Base-by-base conservation (phyloP, 2,888 invertebrate species). In the Blera fallax region DNA sequence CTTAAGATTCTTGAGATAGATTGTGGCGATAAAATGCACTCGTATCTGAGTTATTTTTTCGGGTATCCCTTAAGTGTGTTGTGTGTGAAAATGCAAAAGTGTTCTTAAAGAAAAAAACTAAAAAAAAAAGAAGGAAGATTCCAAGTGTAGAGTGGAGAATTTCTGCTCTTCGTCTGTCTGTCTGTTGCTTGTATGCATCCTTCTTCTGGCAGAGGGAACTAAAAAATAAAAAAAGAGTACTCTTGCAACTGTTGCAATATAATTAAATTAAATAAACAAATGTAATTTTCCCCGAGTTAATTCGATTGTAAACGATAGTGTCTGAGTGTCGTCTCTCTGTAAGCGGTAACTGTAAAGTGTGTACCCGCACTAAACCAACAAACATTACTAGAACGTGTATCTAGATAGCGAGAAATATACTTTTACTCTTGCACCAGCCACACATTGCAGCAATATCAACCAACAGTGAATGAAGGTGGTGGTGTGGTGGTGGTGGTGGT, bases 221-320 rank as follows among this genome's bases (percentile, higher is more conserved):
- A 64, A 3, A 2, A 37, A n/a, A n/a, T n/a, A n/a, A n/a, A n/a
- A n/a, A n/a, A n/a, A n/a, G n/a, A n/a, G n/a, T n/a, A 58, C 50
- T 37, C 16, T 45, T 72, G 37, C 60, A n/a, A 45, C 62, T 64
- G 74, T 60, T 69, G 48, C 74, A 64, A 65, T 76, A 58, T 65
- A 85, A 85, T 85, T 80, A 76, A 80, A 85, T 85, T 80, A 65
- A 85, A 80, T 85, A 72, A 85, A 85, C 85, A 85, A 85, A 85
- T 80, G 76, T 62, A 77, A 80, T 70, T 70, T 80, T 54, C 56
- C 45, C 64, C 70, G 14, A 62, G 67, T 80, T 80, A 85, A 85
- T 80, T 76, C 70, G 80, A 80, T 81, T 85, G 80, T 62, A 72
- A 76, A 45, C 52, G 67, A 76, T 84, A 32, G 50, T 80, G 85